Percentiles rank a stretch among this genome's conserved stretches.
Evolutionary conservation across 2,797 vertebrate species (phyloP).

Genomic region (Anas georgica): DNA sequence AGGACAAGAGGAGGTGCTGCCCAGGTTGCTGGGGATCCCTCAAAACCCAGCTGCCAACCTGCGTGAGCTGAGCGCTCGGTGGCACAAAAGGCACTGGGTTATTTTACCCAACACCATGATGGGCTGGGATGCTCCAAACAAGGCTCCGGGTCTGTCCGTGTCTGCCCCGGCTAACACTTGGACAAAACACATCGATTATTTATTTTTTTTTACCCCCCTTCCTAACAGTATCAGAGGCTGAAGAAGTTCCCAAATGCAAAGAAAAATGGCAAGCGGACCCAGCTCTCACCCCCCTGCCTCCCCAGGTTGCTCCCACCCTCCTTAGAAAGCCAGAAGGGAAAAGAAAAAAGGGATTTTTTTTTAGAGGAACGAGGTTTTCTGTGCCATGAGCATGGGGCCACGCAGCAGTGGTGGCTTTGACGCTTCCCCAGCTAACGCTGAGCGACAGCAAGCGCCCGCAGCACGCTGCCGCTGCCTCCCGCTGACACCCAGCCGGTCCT

Average conservation of each 20-base stretch:
- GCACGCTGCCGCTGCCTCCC: background rate
- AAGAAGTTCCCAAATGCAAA: rapidly evolving
- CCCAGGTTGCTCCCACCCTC: background rate
- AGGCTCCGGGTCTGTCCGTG: background rate
- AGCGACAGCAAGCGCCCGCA: background rate
- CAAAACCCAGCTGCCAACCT: background rate
- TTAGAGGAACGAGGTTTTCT: background rate
- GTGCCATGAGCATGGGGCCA: background rate
- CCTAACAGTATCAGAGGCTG: rapidly evolving
- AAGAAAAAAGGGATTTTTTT: background rate
- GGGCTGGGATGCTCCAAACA: background rate
- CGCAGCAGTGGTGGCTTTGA: background rate
- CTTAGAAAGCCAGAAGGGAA: background rate
- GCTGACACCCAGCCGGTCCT: background rate
- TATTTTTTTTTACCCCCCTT: background rate
- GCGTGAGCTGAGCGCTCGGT: background rate
- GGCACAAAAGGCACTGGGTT: background rate
- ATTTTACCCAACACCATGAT: no score
- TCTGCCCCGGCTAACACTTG: rapidly evolving
- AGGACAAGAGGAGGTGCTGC: background rate
- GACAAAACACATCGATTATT: background rate
- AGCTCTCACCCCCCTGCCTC: background rate
- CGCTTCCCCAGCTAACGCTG: rapidly evolving
- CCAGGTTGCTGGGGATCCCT: background rate
- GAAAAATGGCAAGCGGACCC: background rate